phyloP scores from a whole-genome alignment of 2,888 invertebrate species.

The Lagria hirta region DNA sequence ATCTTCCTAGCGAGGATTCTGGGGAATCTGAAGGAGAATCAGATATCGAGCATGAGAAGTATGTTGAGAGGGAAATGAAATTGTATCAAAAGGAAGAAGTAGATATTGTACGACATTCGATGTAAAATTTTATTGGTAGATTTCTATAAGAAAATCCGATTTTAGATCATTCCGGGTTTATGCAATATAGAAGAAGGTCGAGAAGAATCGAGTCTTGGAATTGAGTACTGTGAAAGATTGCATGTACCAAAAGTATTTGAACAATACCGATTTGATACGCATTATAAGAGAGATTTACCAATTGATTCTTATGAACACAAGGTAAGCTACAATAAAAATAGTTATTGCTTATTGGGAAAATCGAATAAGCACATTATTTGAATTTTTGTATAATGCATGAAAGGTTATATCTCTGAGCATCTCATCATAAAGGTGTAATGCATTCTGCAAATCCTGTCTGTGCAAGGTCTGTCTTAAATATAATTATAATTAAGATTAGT shows the following conservation, averaged over 20 bases:
- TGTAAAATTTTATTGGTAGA: not conserved
- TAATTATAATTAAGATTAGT: no score
- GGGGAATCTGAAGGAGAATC: constrained; percentile 10
- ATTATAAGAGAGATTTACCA: constrained; percentile 38
- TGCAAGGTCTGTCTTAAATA: no score
- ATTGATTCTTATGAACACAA: constrained; percentile 39
- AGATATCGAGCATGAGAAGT: constrained; percentile 9
- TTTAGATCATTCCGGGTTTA: constrained; percentile 1
- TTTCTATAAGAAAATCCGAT: not conserved
- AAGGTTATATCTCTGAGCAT: no score
- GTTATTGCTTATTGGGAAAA: constrained; percentile 1
- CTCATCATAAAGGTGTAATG: no score
- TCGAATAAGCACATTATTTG: no score
- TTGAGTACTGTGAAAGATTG: constrained; percentile 11
- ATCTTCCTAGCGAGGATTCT: not conserved
- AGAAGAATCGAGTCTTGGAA: constrained; percentile 9
- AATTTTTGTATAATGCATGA: no score
- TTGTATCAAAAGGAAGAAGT: constrained; percentile 3
- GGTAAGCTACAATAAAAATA: constrained; percentile 21
- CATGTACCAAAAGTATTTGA: constrained; percentile 32
- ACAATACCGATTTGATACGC: constrained; percentile 37
- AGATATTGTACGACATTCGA: constrained; percentile 1
- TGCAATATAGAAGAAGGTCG: constrained; percentile 15
- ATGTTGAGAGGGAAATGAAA: constrained; percentile 6
- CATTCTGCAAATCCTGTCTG: no score